A percentile compares a stretch with the other conserved stretches of the same genome.
Evolutionary conservation across 2,113 vertebrate species (phyloP).

Genomic region (Gadus macrocephalus): DNA sequence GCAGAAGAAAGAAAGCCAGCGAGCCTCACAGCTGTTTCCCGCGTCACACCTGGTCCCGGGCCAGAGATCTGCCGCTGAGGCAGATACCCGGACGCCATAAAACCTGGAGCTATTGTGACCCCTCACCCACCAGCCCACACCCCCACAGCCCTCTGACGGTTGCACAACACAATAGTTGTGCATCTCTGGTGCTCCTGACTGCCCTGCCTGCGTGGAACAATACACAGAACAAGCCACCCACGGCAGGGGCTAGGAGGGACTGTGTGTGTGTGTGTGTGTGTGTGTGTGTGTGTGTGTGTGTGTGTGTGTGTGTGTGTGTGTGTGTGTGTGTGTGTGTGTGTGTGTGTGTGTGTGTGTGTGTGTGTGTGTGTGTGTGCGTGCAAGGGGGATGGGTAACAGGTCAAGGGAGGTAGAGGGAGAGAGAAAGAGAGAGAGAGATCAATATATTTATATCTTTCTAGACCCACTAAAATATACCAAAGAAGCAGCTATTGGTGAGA

Average conservation of each 20-base stretch:
- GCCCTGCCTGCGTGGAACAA: slow-evolving; percentile 64
- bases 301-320: slow-evolving; percentile 6
- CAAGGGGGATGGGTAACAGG: background rate
- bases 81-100: slow-evolving; percentile 45
- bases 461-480: too few relatives aligned
- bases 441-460: too few relatives aligned
- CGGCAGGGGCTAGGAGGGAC: slow-evolving; percentile 22
- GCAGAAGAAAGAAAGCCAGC: slow-evolving; percentile 16
- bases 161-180: slow-evolving; percentile 61
- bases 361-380: background rate
- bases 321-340: slow-evolving; percentile 6
- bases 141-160: slow-evolving; percentile 54
- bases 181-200: slow-evolving; percentile 56
- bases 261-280: background rate
- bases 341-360: slow-evolving; percentile 8
- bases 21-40: slow-evolving; percentile 53
- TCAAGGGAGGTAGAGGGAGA: background rate
- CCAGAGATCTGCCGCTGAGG: slow-evolving; percentile 51
- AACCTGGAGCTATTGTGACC: slow-evolving; percentile 68
- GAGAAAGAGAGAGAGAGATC: background rate
- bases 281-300: background rate
- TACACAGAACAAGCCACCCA: slow-evolving; percentile 51
- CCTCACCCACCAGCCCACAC: slow-evolving; percentile 23
- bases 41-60: slow-evolving; percentile 52
- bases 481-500: too few relatives aligned